Conservation (phyloP, 2,113 vertebrate species). For the pig (Sus scrofa) region T2T-Sscrofa CM000817.6:89389501-89390000, state of each 20-base stretch:
- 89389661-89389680: slow-evolving; percentile 67
- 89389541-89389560: neutral
- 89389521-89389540: slow-evolving; percentile 27
- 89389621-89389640: slow-evolving; percentile 77
- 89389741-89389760: slow-evolving; percentile 82
- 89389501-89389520: neutral
- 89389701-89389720: slow-evolving; percentile 80
- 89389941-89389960: slow-evolving; percentile 63
- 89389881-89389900: slow-evolving; percentile 60
- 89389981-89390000: slow-evolving; percentile 45
- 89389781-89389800: slow-evolving; percentile 73
- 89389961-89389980: slow-evolving; percentile 60
- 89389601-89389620: slow-evolving; percentile 68
- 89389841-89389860: slow-evolving; percentile 74
- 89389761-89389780: slow-evolving; percentile 63
- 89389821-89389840: slow-evolving; percentile 55
- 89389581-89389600: slow-evolving; percentile 65
- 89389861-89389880: slow-evolving; percentile 60
- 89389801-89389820: slow-evolving; percentile 9
- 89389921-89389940: slow-evolving; percentile 17
- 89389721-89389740: slow-evolving; percentile 82
- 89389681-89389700: slow-evolving; percentile 84
- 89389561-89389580: neutral
- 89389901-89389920: slow-evolving; percentile 56
- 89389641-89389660: slow-evolving; percentile 70